A percentile compares a stretch with the other conserved stretches of the same genome.
Conservation (phyloP, 1,140 invertebrate genomes). For the Diachasmimorpha longicaudata region DNA sequence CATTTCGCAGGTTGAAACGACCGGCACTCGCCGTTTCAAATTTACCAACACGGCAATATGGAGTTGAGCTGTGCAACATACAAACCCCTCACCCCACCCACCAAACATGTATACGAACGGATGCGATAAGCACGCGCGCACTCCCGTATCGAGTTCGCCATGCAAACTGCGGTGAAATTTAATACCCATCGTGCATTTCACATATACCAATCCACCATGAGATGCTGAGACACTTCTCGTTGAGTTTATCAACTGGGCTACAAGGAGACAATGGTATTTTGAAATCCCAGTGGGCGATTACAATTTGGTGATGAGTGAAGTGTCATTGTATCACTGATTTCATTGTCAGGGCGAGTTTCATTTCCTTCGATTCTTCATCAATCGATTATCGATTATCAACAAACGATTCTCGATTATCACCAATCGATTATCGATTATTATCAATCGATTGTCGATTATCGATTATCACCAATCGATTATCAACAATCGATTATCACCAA, state of each 20-base stretch:
- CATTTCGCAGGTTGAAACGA: background rate
- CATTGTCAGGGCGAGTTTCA: too few species aligned
- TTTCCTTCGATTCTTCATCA: background rate
- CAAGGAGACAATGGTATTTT: background rate
- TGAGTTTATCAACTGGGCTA: background rate
- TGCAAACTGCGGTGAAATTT: conserved; percentile 24
- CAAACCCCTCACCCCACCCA: background rate
- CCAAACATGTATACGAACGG: conserved; percentile 16
- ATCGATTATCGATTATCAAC: too few species aligned
- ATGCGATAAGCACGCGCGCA: conserved; percentile 25
- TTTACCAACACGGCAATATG: background rate
- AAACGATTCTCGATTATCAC: too few species aligned
- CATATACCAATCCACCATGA: background rate
- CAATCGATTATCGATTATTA: too few species aligned
- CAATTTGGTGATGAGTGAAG: background rate
- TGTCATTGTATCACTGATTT: background rate
- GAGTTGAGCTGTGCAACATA: conserved; percentile 16
- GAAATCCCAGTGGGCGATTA: background rate
- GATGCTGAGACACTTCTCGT: background rate
- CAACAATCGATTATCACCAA: too few species aligned
- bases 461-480: too few species aligned
- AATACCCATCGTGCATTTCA: conserved; percentile 14
- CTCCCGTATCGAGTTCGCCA: conserved; percentile 11
- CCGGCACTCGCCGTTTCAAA: conserved; percentile 5
- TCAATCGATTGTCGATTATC: background rate